These are phyloP conservation scores for Leptosomus discolor DNA, from an alignment of 2,113 vertebrate species.

Conservation along the genomic window DNA sequence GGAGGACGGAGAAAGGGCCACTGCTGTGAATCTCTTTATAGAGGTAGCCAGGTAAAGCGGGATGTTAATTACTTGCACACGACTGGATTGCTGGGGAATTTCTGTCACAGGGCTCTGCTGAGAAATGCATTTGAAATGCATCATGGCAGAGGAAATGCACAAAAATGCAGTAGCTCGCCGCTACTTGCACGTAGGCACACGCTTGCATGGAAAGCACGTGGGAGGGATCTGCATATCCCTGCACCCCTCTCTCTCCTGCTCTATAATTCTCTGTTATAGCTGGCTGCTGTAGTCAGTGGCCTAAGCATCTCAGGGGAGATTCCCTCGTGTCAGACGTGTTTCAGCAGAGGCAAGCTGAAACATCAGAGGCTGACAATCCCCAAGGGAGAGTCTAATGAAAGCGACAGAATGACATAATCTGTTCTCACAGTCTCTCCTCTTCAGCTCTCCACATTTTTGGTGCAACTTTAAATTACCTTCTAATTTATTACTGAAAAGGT, in stretches of 20 bases:
- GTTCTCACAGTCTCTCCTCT: background rate
- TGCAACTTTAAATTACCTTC: conserved; percentile 31
- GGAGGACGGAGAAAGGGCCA: background rate
- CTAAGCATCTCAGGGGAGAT: background rate
- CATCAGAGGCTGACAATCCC: conserved; percentile 37
- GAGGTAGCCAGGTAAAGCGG: background rate
- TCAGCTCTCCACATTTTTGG: background rate
- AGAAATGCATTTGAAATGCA: background rate
- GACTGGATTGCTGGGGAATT: background rate
- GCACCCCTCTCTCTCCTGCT: background rate
- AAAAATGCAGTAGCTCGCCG: accelerated
- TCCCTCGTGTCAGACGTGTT: background rate
- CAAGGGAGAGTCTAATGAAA: conserved; percentile 31
- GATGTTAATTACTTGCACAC: background rate
- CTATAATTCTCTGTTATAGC: background rate
- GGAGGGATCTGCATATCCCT: background rate
- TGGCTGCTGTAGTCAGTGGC: conserved; percentile 16
- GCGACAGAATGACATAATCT: conserved; percentile 5
- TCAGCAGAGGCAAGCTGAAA: conserved; percentile 26
- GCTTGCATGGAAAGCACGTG: accelerated
- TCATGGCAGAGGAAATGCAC: background rate
- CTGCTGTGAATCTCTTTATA: background rate
- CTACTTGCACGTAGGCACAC: background rate
- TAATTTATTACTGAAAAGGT: conserved; percentile 27
- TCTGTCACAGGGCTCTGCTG: background rate